A percentile compares a stretch with the other conserved stretches of the same genome.
Conservation (phyloP, 2,113 vertebrate species). For the Sakesphorus luctuosus region DNA sequence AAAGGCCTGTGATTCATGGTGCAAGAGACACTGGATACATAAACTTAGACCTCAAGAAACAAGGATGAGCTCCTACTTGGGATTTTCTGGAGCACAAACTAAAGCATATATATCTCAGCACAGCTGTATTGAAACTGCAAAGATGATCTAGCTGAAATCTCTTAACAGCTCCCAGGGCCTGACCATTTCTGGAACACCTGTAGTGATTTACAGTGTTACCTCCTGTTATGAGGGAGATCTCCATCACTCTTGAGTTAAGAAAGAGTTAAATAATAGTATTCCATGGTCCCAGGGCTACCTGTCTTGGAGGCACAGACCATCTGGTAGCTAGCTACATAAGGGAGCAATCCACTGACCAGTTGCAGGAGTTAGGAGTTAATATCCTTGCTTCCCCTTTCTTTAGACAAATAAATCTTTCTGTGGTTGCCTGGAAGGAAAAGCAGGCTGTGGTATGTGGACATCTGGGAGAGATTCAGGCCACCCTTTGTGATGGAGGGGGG, state of each 20-base stretch:
- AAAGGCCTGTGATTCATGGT: neutral
- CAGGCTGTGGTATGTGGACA: slow-evolving; percentile 35
- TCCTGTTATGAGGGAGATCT: neutral
- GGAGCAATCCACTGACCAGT: neutral
- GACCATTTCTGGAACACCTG: neutral
- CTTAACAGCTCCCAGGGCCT: neutral
- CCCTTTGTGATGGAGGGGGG: neutral
- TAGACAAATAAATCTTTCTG: slow-evolving; percentile 57
- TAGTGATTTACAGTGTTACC: neutral
- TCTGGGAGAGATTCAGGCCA: slow-evolving; percentile 37
- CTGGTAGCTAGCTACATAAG: neutral
- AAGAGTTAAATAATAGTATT: slow-evolving; percentile 5
- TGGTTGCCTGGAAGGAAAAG: slow-evolving; percentile 47
- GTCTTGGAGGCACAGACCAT: neutral
- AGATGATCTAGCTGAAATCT: neutral
- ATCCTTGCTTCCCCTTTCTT: slow-evolving; percentile 2
- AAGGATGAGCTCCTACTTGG: neutral
- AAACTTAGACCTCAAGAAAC: neutral
- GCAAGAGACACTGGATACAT: neutral
- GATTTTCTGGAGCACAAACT: neutral
- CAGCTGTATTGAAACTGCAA: neutral
- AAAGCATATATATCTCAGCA: neutral
- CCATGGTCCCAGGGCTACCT: neutral
- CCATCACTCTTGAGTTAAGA: neutral
- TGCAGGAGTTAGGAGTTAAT: slow-evolving; percentile 39